These are phyloP conservation scores for Scaptomyza pallida DNA, from an alignment of 1,140 invertebrate species.

Conservation along the genomic window DNA sequence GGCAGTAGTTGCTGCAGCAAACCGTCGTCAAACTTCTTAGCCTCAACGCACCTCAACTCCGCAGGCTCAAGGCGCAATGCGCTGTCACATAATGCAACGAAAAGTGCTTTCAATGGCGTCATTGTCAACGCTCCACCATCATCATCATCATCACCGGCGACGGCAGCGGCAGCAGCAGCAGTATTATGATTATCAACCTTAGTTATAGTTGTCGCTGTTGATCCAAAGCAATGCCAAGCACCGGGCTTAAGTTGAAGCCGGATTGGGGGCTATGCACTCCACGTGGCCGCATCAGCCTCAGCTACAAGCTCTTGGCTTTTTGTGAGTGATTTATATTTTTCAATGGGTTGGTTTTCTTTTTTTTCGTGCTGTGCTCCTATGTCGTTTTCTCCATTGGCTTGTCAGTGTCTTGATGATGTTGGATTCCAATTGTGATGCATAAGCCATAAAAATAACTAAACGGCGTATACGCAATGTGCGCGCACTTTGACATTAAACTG, in stretches of 20 bases:
- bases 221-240: constrained; percentile 47
- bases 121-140: constrained; percentile 62
- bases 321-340: constrained; percentile 32
- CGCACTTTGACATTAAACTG: not conserved
- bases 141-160: constrained; percentile 40
- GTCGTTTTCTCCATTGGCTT: constrained; percentile 34
- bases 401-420: constrained; percentile 40
- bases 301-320: not conserved
- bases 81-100: constrained; percentile 64
- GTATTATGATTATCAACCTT: constrained; percentile 35
- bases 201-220: constrained; percentile 42
- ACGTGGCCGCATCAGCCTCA: constrained; percentile 10
- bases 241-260: constrained; percentile 42
- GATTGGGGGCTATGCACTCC: constrained; percentile 33
- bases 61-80: constrained; percentile 26
- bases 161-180: not conserved
- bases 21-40: not conserved
- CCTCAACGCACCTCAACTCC: constrained; percentile 29
- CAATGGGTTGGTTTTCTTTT: constrained; percentile 42
- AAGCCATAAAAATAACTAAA: constrained; percentile 14
- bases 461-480: constrained; percentile 17
- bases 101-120: constrained; percentile 74
- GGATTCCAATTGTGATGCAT: constrained; percentile 45
- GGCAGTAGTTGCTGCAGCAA: constrained; percentile 4
- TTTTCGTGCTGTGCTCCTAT: not conserved